Evolutionary conservation across 2,888 invertebrate species (phyloP).

Genomic region (Andrena haemorrhoa): DNA sequence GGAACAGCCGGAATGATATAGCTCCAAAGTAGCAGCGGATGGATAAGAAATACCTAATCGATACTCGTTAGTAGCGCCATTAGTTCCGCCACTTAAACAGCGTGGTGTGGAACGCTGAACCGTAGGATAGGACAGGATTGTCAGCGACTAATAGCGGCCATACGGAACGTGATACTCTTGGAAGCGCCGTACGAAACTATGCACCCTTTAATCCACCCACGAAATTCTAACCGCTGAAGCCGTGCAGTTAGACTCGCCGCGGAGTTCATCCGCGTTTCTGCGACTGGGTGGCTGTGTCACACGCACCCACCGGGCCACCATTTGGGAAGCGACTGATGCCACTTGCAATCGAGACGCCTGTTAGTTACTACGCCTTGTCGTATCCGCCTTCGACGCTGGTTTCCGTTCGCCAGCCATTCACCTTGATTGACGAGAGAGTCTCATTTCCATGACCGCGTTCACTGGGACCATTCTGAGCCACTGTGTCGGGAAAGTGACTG

Average conservation of each 20-base stretch:
- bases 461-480: neutral
- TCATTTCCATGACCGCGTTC: constrained; percentile 35
- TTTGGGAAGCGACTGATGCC: constrained; percentile 35
- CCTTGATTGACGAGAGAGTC: constrained; percentile 44
- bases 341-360: constrained; percentile 45
- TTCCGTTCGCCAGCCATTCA: constrained; percentile 29
- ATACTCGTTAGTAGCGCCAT: constrained; percentile 10
- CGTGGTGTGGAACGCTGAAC: neutral
- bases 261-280: constrained; percentile 4
- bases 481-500: constrained; percentile 6
- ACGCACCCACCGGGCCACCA: constrained; percentile 7
- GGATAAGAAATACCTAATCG: neutral
- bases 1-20: too few species aligned
- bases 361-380: constrained; percentile 49
- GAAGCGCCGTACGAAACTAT: neutral
- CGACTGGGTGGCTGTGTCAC: neutral
- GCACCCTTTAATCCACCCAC: neutral
- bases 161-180: constrained; percentile 16
- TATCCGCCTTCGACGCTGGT: constrained; percentile 16
- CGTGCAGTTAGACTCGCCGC: constrained; percentile 10
- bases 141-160: constrained; percentile 25
- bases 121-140: constrained; percentile 11
- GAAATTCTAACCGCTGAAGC: constrained; percentile 16
- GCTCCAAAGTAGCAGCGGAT: neutral
- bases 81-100: neutral